phyloP scores from a whole-genome alignment of 2,888 invertebrate species.

The Limnephilus marmoratus region DNA sequence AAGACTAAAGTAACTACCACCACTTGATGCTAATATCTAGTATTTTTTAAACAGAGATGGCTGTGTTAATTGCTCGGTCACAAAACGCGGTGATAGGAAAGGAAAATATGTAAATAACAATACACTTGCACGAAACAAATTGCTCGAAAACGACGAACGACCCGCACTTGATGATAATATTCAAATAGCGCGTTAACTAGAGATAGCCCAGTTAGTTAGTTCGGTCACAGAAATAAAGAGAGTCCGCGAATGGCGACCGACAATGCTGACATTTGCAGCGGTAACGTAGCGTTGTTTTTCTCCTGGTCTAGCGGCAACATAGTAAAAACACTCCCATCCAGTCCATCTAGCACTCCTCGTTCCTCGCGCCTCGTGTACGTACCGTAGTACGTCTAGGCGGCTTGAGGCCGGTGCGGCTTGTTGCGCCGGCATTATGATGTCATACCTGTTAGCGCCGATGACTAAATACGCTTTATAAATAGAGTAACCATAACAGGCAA shows the following conservation, averaged over 20 bases:
- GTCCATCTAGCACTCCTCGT: neutral
- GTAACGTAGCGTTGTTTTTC: neutral
- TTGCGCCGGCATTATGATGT: slow-evolving; percentile 37
- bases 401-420: neutral
- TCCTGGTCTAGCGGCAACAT: neutral
- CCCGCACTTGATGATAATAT: neutral
- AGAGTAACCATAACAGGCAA: slow-evolving; percentile 10
- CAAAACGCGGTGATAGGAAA: neutral
- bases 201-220: neutral
- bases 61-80: neutral
- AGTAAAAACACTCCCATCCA: neutral
- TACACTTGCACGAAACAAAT: neutral
- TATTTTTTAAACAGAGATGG: neutral
- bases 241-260: neutral
- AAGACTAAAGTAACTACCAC: neutral
- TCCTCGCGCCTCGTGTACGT: neutral
- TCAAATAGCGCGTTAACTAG: neutral
- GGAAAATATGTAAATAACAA: neutral
- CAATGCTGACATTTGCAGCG: neutral
- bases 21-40: neutral
- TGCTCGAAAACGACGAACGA: neutral
- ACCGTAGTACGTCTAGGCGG: neutral
- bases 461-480: neutral
- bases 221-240: neutral
- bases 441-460: slow-evolving; percentile 42